Evolutionary conservation across 2,113 vertebrate species (phyloP), one percentile per base, ranked within the genome.

Genomic region (Galeopterus variegatus): DNA sequence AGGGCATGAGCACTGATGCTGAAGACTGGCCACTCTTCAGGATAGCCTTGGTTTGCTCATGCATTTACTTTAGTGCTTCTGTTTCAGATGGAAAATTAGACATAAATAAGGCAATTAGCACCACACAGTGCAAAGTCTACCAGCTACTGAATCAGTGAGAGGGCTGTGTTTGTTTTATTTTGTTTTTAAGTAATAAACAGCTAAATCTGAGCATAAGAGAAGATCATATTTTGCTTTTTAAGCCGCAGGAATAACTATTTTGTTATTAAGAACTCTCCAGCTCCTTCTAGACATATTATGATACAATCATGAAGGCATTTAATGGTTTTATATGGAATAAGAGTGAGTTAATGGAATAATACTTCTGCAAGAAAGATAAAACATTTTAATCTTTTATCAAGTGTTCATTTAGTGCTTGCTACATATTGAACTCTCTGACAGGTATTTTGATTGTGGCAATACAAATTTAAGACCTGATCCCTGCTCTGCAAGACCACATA

Each of bases 51-150:
- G 24, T 48, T 26, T 10, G 8, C 2, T 90, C 65, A 24, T 52
- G 18, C 11, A 58, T 81, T 90, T 24, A 17, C 54, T 73, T 75
- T 33, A 73, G 19, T 62, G 45, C 12, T 88, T 64, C 72, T 69
- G 36, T 85, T 94, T 95, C 52, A 77, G 28, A 88, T 65, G n/a
- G 36, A 41, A 93, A 97, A 93, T 48, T 5, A 94, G 85, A 84
- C 26, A 67, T 62, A 80, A 77, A 93, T 60, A 94, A 87, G 52
- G 60, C 52, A 94, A 89, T 92, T 90, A 84, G 23, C 81, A 93
- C 50, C 41, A 65, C 0, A 56, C 62, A 56, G 50, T 90, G 28
- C 54, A 31, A 87, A 85, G 93, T 81, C 48, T 28, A 24, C 82
- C 73, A 89, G 77, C 64, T 89, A 79, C 75, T 75, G 52, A 90